Evolutionary conservation across 2,888 invertebrate genomes (phyloP), one percentile per base, ranked within the genome.

Genomic region (Leptura quadrifasciata): DNA sequence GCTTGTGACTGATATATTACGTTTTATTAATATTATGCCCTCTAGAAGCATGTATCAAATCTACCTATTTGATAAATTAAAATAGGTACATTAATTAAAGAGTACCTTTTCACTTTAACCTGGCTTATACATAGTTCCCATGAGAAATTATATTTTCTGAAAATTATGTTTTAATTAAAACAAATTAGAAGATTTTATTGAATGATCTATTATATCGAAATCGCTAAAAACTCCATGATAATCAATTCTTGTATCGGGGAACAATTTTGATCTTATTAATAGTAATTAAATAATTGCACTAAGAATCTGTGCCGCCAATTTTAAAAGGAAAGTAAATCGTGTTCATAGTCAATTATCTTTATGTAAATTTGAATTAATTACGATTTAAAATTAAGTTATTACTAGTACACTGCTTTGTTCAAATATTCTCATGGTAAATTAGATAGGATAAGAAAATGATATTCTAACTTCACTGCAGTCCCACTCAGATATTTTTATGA

Each of bases 271-370:
- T 10, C 1, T 35, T 10, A 39, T 39, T 15, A 15, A 2, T 39
- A 15, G 39, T 39, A 39, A 39, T 15, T 10, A 39, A 39, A 39
- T 39, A 39, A 39, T 39, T 39, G 15, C 15, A 39, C 18, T 9
- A 18, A 1, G 9, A 55, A 55, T 31, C 6, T 61, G 27, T 35
- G n/a, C n/a, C 0, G 21, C 17, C 35, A 18, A 31, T 18, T 61
- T n/a, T n/a, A 31, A 61, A 61, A 61, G 5, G 61, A 61, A 61
- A 61, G 61, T 24, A 21, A 21, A 20, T 58, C 58, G 58, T 58
- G 58, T 1, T 20, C 2, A 58, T 60, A 61, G 2, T 1, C 6
- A 17, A 9, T 17, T 2, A 21, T 31, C 1, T 61, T 5, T 31
- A 31, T 35, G 35, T 12, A 18, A 61, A 61, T 61, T 12, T 35